Percentiles rank a stretch among this genome's conserved stretches.
Evolutionary conservation across 2,888 invertebrate genomes (phyloP).

Genomic region (Lithophane socia): DNA sequence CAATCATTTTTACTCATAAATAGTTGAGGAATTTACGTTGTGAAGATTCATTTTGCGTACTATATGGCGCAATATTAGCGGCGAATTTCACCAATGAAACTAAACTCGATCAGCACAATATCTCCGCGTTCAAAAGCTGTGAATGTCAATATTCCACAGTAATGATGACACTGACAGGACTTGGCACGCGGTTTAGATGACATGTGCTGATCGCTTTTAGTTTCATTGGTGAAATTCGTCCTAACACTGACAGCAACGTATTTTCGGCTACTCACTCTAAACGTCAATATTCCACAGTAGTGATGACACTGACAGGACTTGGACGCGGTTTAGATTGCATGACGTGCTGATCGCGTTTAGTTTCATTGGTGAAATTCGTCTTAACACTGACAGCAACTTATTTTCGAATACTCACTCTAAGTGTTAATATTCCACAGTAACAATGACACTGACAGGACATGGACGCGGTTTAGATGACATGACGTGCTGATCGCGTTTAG

Average conservation of each 20-base stretch:
- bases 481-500: background rate
- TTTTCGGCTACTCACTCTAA: background rate
- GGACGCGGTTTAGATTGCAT: background rate
- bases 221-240: background rate
- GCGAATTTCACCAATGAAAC: background rate
- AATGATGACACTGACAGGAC: background rate
- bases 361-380: background rate
- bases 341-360: background rate
- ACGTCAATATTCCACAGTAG: background rate
- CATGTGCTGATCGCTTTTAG: background rate
- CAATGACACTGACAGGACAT: too few species aligned
- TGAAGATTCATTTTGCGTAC: background rate
- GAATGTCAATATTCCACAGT: background rate
- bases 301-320: background rate
- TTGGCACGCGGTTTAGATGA: background rate
- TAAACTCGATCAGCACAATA: background rate
- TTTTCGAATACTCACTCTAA: background rate
- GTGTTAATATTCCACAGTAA: too few species aligned
- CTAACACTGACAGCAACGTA: background rate
- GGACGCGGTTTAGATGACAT: too few species aligned
- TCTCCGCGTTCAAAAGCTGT: background rate
- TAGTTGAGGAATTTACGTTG: background rate
- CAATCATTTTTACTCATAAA: background rate
- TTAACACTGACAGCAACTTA: background rate
- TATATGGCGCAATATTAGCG: background rate